These are phyloP conservation scores for Ceyx cyanopectus DNA, from an alignment of 2,113 vertebrate species.

Conservation along the genomic window DNA sequence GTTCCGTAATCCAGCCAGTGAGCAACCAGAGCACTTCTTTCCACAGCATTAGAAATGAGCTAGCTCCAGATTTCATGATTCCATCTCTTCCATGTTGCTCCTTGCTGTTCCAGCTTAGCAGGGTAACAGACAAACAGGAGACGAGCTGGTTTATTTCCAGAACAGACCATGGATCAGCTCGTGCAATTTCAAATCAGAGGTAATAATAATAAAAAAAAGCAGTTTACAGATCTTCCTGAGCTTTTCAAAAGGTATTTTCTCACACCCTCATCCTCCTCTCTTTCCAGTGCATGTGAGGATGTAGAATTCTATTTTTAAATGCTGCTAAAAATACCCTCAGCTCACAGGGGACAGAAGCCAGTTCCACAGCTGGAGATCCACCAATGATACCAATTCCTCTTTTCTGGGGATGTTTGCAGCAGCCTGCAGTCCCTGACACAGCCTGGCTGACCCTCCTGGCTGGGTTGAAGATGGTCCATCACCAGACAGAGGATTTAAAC, in stretches of 20 bases:
- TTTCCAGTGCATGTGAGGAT: not conserved
- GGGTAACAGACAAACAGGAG: not conserved
- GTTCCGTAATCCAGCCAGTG: not conserved
- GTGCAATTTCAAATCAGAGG: not conserved
- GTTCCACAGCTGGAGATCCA: not conserved
- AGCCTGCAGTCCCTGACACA: not conserved
- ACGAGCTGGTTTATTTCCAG: not conserved
- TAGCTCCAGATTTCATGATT: not conserved
- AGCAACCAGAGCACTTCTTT: not conserved
- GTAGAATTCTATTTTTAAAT: slow-evolving; percentile 40
- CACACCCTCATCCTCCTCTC: not conserved
- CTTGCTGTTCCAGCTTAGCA: not conserved
- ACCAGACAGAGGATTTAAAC: not conserved
- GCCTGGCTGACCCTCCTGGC: not conserved
- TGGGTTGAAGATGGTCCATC: not conserved
- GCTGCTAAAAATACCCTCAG: slow-evolving; percentile 11
- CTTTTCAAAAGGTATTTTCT: not conserved
- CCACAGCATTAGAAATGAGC: not conserved
- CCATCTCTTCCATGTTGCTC: not conserved
- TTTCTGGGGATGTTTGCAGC: not conserved
- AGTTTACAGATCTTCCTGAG: not conserved
- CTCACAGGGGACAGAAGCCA: slow-evolving; percentile 11
- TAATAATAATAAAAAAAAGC: not conserved
- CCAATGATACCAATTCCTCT: not conserved
- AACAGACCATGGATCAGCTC: not conserved